These are phyloP conservation scores for Campoplex nolae DNA, from an alignment of 2,888 invertebrate genomes.

Conservation along the genomic window DNA sequence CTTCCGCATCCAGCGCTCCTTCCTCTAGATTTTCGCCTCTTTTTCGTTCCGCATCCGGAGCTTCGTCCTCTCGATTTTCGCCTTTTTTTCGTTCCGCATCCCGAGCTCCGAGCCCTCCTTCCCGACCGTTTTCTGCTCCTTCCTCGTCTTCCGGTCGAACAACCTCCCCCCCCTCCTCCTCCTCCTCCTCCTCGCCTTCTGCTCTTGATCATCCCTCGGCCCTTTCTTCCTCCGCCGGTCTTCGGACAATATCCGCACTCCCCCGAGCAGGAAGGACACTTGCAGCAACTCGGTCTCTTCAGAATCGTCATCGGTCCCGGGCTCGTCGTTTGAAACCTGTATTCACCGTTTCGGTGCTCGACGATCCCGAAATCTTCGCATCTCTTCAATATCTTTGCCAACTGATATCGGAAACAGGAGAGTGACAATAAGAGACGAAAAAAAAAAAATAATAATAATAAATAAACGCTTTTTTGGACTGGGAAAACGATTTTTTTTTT, in stretches of 20 bases:
- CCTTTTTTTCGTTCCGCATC: slow-evolving; percentile 22
- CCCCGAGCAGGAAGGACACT: slow-evolving; percentile 72
- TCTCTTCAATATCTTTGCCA: slow-evolving; percentile 67
- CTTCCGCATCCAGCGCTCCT: slow-evolving; percentile 19
- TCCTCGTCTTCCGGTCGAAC: slow-evolving; percentile 46
- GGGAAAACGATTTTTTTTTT: no score
- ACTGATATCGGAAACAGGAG: slow-evolving; percentile 42
- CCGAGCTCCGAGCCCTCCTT: slow-evolving; percentile 5
- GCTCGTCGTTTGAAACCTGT: slow-evolving; percentile 30
- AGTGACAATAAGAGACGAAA: background rate
- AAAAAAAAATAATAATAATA: background rate
- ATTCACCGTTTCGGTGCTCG: slow-evolving; percentile 59
- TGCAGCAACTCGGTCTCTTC: slow-evolving; percentile 70
- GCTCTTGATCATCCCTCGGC: slow-evolving; percentile 34
- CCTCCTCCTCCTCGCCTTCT: slow-evolving; percentile 17
- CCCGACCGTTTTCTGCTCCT: slow-evolving; percentile 24
- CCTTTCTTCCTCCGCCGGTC: slow-evolving; percentile 35
- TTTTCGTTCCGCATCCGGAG: background rate
- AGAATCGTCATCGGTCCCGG: background rate
- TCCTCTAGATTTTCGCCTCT: slow-evolving; percentile 18
- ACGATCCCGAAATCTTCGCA: slow-evolving; percentile 70
- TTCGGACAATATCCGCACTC: slow-evolving; percentile 72
- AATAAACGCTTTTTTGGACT: background rate
- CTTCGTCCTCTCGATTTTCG: background rate
- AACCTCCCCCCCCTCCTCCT: slow-evolving; percentile 35